Percentiles rank a stretch among this genome's conserved stretches.
These are phyloP conservation scores for Tokudaia tokunoshimensis DNA, from an alignment of 2,797 vertebrate genomes.

Conservation along the genomic window DNA sequence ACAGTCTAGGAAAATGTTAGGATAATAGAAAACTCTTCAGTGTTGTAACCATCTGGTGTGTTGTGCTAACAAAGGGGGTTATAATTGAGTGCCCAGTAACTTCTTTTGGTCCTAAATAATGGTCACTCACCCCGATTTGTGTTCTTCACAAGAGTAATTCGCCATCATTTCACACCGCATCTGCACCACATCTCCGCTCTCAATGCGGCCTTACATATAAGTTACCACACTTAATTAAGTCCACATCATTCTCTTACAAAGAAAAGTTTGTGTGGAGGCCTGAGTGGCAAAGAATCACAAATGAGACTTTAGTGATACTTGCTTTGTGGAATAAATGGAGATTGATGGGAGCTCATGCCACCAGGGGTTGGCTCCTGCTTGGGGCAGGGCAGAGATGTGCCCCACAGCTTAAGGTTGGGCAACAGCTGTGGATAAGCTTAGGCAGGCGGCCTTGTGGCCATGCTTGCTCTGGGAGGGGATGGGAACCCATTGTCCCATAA, in stretches of 20 bases:
- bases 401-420: conserved; percentile 88
- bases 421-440: conserved; percentile 95
- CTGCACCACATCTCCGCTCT: conserved; percentile 92
- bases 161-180: conserved; percentile 93
- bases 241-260: conserved; percentile 92
- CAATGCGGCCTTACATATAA: conserved; percentile 92
- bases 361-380: conserved; percentile 88
- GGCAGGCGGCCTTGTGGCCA: conserved; percentile 89
- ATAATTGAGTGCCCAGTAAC: conserved; percentile 95
- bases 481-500: conserved; percentile 95
- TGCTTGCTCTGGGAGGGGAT: conserved; percentile 90
- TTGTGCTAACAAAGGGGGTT: conserved; percentile 88
- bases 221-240: conserved; percentile 97
- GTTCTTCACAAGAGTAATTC: conserved; percentile 90
- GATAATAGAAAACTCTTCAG: conserved; percentile 91
- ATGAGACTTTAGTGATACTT: conserved; percentile 93
- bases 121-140: conserved; percentile 91
- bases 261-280: conserved; percentile 90
- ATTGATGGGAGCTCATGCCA: conserved; percentile 92
- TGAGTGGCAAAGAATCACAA: conserved; percentile 88
- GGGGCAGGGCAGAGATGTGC: conserved; percentile 79
- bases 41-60: conserved; percentile 95
- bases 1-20: conserved; percentile 89
- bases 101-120: conserved; percentile 92
- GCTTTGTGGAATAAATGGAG: conserved; percentile 91